Conservation (phyloP, 2,113 vertebrate species). For the Electrona antarctica region DNA sequence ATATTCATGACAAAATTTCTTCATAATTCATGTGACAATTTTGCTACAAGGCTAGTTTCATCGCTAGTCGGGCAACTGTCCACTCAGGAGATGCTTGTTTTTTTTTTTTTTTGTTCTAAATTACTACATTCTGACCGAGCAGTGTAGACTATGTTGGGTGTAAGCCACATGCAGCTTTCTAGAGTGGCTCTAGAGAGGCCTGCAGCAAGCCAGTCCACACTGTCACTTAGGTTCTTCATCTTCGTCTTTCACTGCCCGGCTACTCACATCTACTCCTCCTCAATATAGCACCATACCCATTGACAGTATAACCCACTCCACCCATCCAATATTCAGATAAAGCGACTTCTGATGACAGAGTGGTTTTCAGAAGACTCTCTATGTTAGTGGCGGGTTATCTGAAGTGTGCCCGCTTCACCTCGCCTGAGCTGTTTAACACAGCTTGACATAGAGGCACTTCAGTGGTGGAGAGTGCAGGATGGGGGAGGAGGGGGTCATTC, state of each 20-base stretch:
- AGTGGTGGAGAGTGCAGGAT: not conserved
- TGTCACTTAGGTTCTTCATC: constrained; percentile 54
- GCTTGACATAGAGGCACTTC: constrained; percentile 8
- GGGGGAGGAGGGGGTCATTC: constrained; percentile 30
- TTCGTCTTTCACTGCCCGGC: constrained; percentile 29
- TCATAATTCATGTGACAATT: constrained; percentile 14
- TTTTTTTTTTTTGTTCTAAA: no score
- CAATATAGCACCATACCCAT: constrained; percentile 36
- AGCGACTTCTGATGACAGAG: constrained; percentile 2
- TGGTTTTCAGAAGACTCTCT: constrained; percentile 3
- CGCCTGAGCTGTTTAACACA: constrained; percentile 13
- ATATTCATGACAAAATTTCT: not conserved
- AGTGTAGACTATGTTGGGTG: not conserved
- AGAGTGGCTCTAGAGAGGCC: constrained; percentile 41
- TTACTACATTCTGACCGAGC: not conserved
- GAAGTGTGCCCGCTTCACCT: constrained; percentile 44
- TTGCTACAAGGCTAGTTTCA: not conserved
- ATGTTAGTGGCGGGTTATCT: constrained; percentile 24
- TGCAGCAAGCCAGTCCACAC: constrained; percentile 39
- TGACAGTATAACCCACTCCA: constrained; percentile 38
- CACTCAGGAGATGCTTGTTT: no score
- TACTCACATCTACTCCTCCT: constrained; percentile 31
- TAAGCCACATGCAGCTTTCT: constrained; percentile 37
- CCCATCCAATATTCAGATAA: constrained; percentile 8
- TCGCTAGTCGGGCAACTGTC: no score